phyloP scores from a whole-genome alignment of 2,113 vertebrate species.

The Oncorhynchus clarkii region DNA sequence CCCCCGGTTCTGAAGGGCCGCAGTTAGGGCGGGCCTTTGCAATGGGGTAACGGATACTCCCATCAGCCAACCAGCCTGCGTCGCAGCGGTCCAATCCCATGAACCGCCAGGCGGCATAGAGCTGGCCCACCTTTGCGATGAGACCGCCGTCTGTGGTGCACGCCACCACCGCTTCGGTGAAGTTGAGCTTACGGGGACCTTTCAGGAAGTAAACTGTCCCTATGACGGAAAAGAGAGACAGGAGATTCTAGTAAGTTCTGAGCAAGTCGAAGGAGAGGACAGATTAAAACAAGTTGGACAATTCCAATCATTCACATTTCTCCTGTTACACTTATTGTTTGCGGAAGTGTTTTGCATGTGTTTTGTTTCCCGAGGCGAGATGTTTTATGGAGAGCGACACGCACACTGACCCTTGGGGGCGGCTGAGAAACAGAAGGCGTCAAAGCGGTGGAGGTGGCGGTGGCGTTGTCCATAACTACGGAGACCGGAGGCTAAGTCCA shows the following conservation, averaged over 20 bases:
- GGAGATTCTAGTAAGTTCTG: too few relatives aligned
- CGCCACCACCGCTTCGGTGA: conserved; percentile 79
- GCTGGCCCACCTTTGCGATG: conserved; percentile 86
- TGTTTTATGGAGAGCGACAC: neutral
- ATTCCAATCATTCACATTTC: too few relatives aligned
- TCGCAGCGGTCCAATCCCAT: conserved; percentile 81
- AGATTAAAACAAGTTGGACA: too few relatives aligned
- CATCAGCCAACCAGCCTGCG: conserved; percentile 89
- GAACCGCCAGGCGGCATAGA: conserved; percentile 88
- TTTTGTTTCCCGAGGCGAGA: neutral
- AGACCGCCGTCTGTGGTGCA: conserved; percentile 72
- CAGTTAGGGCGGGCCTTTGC: conserved; percentile 76
- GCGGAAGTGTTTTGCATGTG: neutral
- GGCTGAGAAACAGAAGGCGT: conserved; percentile 89
- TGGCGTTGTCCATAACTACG: conserved; percentile 85
- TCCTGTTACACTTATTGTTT: too few relatives aligned
- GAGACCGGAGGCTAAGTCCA: conserved; percentile 77
- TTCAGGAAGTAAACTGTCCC: conserved; percentile 85
- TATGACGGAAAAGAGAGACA: conserved; percentile 44
- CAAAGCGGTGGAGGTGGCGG: conserved; percentile 76
- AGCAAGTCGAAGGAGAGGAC: too few relatives aligned
- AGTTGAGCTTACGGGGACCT: conserved; percentile 67
- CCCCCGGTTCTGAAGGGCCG: conserved; percentile 77
- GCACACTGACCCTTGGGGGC: conserved; percentile 75
- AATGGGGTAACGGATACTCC: conserved; percentile 88